Evolutionary conservation across 2,888 invertebrate species (phyloP), one percentile per base, ranked within the genome.

Genomic region (Psococerastis gibbosa): DNA sequence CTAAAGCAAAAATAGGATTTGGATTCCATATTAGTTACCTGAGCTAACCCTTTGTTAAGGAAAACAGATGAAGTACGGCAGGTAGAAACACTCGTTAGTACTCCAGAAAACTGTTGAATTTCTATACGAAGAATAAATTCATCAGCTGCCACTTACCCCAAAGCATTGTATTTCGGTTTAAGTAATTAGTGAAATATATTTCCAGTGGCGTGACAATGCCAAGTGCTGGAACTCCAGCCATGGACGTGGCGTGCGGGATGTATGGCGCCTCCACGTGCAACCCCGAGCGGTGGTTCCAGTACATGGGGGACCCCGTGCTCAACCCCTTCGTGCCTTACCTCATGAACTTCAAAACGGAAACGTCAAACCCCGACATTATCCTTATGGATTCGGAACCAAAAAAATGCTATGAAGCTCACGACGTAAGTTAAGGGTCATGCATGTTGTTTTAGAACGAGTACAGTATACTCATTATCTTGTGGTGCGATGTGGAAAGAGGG

Each of bases 211-310:
- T 92, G 1, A 65, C 82, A 9, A 69, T 81, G 54, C 81, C 89
- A 0, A 73, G 77, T 47, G 74, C 76, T 2, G 84, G 87, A 8
- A 61, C 70, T 42, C 69, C 75, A 4, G 84, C 79, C 2, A 69
- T 92, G 59, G 78, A 77, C 49, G 54, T 83, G n/a, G 72, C 82
- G 54, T 91, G 92, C 57, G 84, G 81, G 0, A 62, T 55, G 1
- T 66, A 67, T 49, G 69, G 71, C 15, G 71, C 76, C 1, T 65
- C 69, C 0, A 65, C 67, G 2, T 95, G 95, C 55, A 70, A 64
- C 6, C 64, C 75, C 0, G 54, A 66, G 52, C 60, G 75, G 16
- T 78, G 77, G 73, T 79, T 73, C 52, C 58, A 64, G 15, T 78
- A 65, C 53, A 70, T 76, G 59, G 80, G 80, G 3, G 67, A 72